Evolutionary conservation across 2,113 vertebrate genomes (phyloP).

Genomic region (Sorex araneus): DNA sequence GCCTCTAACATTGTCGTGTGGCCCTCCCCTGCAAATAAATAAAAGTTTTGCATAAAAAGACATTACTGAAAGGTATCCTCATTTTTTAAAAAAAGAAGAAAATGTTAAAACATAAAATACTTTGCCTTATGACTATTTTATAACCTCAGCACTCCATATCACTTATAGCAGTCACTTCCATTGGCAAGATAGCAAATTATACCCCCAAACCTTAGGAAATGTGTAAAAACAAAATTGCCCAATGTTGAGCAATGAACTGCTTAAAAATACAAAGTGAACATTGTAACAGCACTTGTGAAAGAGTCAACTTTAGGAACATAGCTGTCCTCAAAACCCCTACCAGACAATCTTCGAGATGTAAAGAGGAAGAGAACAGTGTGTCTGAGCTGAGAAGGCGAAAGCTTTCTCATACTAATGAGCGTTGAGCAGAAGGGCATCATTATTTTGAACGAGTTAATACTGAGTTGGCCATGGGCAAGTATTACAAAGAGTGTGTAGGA

Average conservation of each 20-base stretch:
- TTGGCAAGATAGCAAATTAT: constrained; percentile 27
- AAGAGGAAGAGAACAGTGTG: constrained; percentile 24
- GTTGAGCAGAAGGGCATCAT: constrained; percentile 29
- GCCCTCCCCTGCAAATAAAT: background rate
- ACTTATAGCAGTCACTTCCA: constrained; percentile 29
- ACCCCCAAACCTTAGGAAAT: constrained; percentile 13
- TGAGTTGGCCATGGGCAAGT: constrained; percentile 30
- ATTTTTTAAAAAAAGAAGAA: background rate
- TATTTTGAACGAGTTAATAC: background rate
- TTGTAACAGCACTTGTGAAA: constrained; percentile 39
- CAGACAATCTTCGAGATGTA: background rate
- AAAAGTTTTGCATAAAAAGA: constrained; percentile 43
- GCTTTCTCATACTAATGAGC: constrained; percentile 29
- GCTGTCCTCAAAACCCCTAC: constrained; percentile 13
- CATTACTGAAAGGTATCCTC: background rate
- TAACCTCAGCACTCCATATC: background rate
- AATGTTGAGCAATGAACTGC: constrained; percentile 15
- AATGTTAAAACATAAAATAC: background rate
- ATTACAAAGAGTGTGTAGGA: constrained; percentile 30
- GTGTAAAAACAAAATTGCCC: constrained; percentile 42
- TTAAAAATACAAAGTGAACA: constrained; percentile 37
- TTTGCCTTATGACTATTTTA: constrained; percentile 43
- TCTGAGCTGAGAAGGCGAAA: constrained; percentile 37
- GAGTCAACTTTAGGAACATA: constrained; percentile 39
- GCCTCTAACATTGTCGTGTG: too few species aligned